Evolutionary conservation across 2,113 vertebrate species (phyloP), one percentile per base, ranked within the genome.

Genomic region (Garra rufa): DNA sequence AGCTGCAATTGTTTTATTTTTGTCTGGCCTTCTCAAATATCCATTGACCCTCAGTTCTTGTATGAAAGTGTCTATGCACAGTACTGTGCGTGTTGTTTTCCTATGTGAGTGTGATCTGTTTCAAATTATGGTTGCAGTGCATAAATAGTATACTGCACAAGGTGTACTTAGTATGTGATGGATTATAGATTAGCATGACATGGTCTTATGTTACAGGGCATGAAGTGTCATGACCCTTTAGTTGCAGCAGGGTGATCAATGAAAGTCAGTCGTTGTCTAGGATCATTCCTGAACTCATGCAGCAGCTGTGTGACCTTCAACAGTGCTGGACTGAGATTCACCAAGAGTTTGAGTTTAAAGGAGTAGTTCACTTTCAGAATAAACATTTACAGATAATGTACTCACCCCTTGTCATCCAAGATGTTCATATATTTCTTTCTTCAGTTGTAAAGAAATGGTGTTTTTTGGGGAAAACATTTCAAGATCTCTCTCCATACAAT

Each of bases 241-340:
- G 34, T 77, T 77, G 30, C 8, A 59, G 30, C 17, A 38, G 30
- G 15, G 48, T 41, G 30, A 57, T 38, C 30, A 59, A 41, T 77
- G 75, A 48, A 74, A 46, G 43, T 70, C 67, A 70, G 8, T 41
- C 17, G 9, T 41, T 41, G 30, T 41, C 34, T 10, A 41, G 67
- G 19, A n/a, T 38, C 1, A 67, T 67, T 67, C n/a, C 71, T 74
- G 71, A 28, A 13, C 71, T 74, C 6, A 28, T 48, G n/a, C 71
- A 17, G 71, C 41, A 67, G 63, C 63, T 34, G 28, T 70, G 67
- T 19, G 28, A 70, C 67, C 19, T 70, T 70, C 10, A 70, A n/a
- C 67, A 41, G 67, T 28, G 2, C 26, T 30, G 26, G 5, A 63
- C 61, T 63, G 13, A 63, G 11, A 63, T 63, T 63, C 61, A 6